Percentiles rank a stretch among this genome's conserved stretches.
Conservation (phyloP, 2,888 invertebrate species). For the Torymus aiolomorphi region DNA sequence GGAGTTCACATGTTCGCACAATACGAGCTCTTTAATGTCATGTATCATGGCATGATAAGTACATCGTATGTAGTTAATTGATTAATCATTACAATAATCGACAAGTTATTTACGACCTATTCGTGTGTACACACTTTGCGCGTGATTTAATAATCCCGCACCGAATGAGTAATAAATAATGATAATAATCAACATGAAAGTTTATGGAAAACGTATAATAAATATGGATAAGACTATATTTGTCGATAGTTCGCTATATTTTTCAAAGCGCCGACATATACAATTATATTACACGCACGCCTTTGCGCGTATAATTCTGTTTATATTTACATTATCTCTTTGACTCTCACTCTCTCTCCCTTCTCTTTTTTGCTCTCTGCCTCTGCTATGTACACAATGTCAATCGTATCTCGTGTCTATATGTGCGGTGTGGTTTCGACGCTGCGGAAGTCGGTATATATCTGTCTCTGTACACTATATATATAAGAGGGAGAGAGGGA, state of each 20-base stretch:
- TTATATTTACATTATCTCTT: background rate
- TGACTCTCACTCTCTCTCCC: background rate
- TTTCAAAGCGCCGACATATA: slow-evolving; percentile 37
- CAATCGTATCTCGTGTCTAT: background rate
- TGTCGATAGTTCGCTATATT: slow-evolving; percentile 30
- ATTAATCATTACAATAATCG: slow-evolving; percentile 30
- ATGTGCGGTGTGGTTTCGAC: background rate
- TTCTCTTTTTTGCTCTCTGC: background rate
- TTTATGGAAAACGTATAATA: slow-evolving; percentile 23
- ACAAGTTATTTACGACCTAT: slow-evolving; percentile 21
- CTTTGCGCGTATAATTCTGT: slow-evolving; percentile 16
- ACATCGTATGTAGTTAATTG: slow-evolving; percentile 9
- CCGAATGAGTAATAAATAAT: background rate
- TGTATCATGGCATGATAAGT: slow-evolving; percentile 32
- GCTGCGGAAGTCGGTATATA: background rate
- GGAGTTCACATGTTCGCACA: slow-evolving; percentile 16
- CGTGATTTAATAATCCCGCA: slow-evolving; percentile 1
- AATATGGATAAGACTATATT: slow-evolving; percentile 16
- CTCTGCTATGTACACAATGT: background rate
- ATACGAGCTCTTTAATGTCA: slow-evolving; percentile 47
- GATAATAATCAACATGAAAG: slow-evolving; percentile 37
- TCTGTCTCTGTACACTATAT: background rate
- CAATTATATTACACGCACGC: background rate
- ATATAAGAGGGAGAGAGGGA: too few species aligned
- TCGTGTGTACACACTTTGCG: background rate